Percentiles rank a stretch among this genome's conserved stretches.
Evolutionary conservation across 2,797 vertebrate species (phyloP).

Genomic region (Petrocephalus schoutedeni): DNA sequence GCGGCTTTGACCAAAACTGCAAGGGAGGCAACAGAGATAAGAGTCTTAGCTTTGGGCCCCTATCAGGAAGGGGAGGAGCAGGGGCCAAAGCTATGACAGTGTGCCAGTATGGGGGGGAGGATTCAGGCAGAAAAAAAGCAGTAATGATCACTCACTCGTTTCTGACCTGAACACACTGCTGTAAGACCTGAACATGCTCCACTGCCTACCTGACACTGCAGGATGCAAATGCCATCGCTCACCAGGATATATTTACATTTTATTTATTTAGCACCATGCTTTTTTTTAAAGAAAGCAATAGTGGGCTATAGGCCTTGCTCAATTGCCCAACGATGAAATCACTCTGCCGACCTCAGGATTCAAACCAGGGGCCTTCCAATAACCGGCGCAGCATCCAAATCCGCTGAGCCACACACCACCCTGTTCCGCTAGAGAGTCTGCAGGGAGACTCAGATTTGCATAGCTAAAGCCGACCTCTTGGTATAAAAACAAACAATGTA

Average conservation of each 20-base stretch:
- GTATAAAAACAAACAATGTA: not conserved
- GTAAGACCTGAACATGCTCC: not conserved
- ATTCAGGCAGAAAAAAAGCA: not conserved
- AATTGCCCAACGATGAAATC: not conserved
- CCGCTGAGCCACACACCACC: not conserved
- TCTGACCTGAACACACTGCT: not conserved
- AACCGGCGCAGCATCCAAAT: not conserved
- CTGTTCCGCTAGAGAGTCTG: not conserved
- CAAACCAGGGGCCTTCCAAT: not conserved
- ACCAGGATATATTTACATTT: not conserved
- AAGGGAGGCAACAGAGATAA: constrained; percentile 19
- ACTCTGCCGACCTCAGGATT: not conserved
- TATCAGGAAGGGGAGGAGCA: not conserved
- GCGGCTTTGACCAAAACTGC: constrained; percentile 18
- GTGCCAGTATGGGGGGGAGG: constrained; percentile 40
- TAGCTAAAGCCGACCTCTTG: not conserved
- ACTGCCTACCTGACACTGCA: not conserved
- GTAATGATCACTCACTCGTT: not conserved
- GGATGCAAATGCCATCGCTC: not conserved
- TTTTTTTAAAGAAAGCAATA: not conserved
- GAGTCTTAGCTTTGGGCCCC: not conserved
- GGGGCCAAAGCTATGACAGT: constrained; percentile 43
- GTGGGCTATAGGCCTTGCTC: not conserved
- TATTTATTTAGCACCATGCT: not conserved
- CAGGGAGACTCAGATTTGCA: not conserved